Conservation (phyloP, 2,113 vertebrate species). For the Agelaius tricolor region DNA sequence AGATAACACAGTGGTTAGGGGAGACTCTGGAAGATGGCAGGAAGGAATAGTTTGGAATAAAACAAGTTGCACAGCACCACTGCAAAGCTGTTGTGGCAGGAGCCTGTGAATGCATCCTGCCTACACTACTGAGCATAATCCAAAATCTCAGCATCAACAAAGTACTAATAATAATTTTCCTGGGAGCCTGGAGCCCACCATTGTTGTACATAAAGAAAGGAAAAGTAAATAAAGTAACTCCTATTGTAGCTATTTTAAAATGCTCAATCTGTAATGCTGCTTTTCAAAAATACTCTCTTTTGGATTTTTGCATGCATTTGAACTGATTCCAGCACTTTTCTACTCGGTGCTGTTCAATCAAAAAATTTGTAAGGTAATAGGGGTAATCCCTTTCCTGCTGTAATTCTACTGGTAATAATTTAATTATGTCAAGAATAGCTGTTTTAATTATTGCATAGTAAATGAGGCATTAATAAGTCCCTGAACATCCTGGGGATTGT, state of each 20-base stretch:
- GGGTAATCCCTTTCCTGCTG: not conserved
- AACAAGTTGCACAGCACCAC: not conserved
- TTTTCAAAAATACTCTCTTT: not conserved
- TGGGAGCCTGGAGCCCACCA: slow-evolving; percentile 2
- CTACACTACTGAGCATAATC: not conserved
- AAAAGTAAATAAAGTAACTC: slow-evolving; percentile 37
- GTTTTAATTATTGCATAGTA: not conserved
- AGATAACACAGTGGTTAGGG: not conserved
- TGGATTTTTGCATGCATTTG: not conserved
- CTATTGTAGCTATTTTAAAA: slow-evolving; percentile 29
- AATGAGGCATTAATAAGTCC: not conserved
- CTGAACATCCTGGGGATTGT: not conserved
- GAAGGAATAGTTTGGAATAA: not conserved
- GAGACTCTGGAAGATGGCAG: not conserved
- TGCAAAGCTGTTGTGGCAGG: not conserved
- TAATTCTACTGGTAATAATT: not conserved
- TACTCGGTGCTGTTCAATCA: not conserved
- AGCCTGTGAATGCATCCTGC: not conserved
- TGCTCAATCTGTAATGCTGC: not conserved
- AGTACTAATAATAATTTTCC: slow-evolving; percentile 31
- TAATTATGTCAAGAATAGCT: not conserved
- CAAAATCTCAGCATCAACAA: not conserved
- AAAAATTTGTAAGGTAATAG: not conserved
- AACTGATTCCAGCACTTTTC: not conserved
- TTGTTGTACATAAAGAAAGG: slow-evolving; percentile 41